These are phyloP conservation scores for Kradibia gibbosae DNA, from an alignment of 1,140 invertebrate species.

Conservation along the genomic window DNA sequence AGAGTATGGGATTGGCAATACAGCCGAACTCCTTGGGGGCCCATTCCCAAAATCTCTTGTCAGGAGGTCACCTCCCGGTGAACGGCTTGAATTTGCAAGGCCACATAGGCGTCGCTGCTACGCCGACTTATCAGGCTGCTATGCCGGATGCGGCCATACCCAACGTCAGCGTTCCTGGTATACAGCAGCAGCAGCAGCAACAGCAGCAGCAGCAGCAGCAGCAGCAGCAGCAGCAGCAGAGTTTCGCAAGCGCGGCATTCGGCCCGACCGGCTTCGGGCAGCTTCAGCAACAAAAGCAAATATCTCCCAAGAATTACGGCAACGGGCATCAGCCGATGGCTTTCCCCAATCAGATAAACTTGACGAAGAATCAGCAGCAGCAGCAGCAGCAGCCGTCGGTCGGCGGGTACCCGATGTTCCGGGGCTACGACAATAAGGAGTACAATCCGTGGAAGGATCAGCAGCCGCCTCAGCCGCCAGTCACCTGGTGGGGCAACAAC, in stretches of 20 bases:
- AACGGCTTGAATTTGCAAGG: slow-evolving; percentile 41
- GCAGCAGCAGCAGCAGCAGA: slow-evolving; percentile 21
- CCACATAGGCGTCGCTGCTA: slow-evolving; percentile 8
- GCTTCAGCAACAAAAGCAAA: slow-evolving; percentile 54
- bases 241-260: slow-evolving; percentile 55
- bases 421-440: slow-evolving; percentile 59
- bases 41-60: slow-evolving; percentile 25
- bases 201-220: background rate
- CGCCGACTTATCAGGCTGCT: slow-evolving; percentile 18
- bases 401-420: slow-evolving; percentile 57
- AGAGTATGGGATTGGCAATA: slow-evolving; percentile 26
- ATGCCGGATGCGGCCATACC: slow-evolving; percentile 9
- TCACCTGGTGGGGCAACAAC: slow-evolving; percentile 60
- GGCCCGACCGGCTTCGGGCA: slow-evolving; percentile 55
- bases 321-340: slow-evolving; percentile 51
- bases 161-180: slow-evolving; percentile 8
- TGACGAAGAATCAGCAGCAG: slow-evolving; percentile 52
- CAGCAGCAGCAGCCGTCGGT: slow-evolving; percentile 49
- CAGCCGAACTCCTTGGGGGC: slow-evolving; percentile 28
- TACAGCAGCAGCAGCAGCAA: slow-evolving; percentile 23
- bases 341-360: slow-evolving; percentile 51
- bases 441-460: slow-evolving; percentile 65
- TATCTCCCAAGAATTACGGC: slow-evolving; percentile 54
- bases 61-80: slow-evolving; percentile 1
- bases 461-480: slow-evolving; percentile 59